Percentiles rank a stretch among this genome's conserved stretches.
Evolutionary conservation across 1,140 invertebrate genomes (phyloP).

Genomic region (Riptortus pedestris): DNA sequence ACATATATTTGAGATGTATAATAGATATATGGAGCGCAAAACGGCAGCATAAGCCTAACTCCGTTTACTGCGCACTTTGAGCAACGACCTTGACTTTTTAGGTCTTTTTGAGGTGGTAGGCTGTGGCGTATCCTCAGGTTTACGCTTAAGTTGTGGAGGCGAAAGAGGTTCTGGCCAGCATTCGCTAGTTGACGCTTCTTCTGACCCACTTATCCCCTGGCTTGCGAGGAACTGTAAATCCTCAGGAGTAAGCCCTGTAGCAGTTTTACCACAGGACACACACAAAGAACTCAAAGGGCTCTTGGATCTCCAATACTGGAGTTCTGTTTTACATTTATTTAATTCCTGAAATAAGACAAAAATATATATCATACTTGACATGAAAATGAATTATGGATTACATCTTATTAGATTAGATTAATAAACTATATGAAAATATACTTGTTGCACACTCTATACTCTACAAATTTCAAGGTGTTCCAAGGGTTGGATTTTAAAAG

Average conservation of each 20-base stretch:
- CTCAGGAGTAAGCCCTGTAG: conserved; percentile 17
- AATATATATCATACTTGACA: no score
- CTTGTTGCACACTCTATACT: no score
- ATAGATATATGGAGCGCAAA: background rate
- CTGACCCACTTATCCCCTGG: conserved; percentile 11
- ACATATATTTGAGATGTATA: conserved; percentile 5
- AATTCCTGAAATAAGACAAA: conserved; percentile 49
- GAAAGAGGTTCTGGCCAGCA: background rate
- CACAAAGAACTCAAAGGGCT: conserved; percentile 58
- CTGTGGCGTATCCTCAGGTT: conserved; percentile 2
- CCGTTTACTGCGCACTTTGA: conserved; percentile 11
- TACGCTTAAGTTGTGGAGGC: conserved; percentile 2
- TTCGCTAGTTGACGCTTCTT: background rate
- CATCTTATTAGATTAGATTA: no score
- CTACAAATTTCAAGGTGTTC: no score
- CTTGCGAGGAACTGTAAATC: conserved; percentile 23
- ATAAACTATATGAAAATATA: no score
- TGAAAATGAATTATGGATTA: no score
- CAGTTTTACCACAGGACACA: conserved; percentile 38
- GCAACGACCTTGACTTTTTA: conserved; percentile 3
- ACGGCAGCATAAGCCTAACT: conserved; percentile 8
- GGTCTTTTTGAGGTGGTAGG: background rate
- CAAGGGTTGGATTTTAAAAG: no score
- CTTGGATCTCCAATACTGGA: conserved; percentile 79
- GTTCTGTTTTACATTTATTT: conserved; percentile 79